Evolutionary conservation across 1,140 invertebrate species (phyloP).

Genomic region (Diorhabda carinulata): DNA sequence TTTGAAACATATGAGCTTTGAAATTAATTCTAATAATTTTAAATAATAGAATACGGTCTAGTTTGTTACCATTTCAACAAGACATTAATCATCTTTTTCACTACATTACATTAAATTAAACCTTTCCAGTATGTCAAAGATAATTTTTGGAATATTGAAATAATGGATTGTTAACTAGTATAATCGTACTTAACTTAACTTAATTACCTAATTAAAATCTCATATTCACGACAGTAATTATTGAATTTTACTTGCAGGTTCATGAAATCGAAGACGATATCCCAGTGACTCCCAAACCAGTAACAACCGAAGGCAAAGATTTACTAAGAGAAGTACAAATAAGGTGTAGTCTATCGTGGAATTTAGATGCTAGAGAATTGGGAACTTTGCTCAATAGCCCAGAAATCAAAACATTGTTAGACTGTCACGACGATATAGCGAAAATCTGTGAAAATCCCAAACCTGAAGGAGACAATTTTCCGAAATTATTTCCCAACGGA

Average conservation of each 20-base stretch:
- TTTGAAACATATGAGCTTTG: no score
- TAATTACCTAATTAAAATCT: no score
- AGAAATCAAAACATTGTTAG: constrained; percentile 59
- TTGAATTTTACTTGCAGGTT: constrained; percentile 44
- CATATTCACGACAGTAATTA: neutral
- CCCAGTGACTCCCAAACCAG: constrained; percentile 46
- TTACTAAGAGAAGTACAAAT: constrained; percentile 45
- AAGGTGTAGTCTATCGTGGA: constrained; percentile 46
- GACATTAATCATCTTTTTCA: no score
- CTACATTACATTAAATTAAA: no score
- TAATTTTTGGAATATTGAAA: no score
- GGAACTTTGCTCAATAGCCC: constrained; percentile 48
- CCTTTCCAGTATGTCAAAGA: no score
- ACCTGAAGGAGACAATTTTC: constrained; percentile 32
- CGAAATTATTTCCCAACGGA: constrained; percentile 49
- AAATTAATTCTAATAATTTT: no score
- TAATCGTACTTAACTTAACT: no score
- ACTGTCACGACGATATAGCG: constrained; percentile 68
- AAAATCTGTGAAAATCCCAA: constrained; percentile 34
- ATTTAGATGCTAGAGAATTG: constrained; percentile 52
- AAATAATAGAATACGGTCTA: no score
- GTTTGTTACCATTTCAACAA: no score
- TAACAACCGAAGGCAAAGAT: constrained; percentile 45
- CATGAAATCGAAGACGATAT: constrained; percentile 53
- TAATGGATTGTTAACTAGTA: no score